Base-by-base conservation (phyloP, 1,140 invertebrate species). In the Lepidurus apus region DNA sequence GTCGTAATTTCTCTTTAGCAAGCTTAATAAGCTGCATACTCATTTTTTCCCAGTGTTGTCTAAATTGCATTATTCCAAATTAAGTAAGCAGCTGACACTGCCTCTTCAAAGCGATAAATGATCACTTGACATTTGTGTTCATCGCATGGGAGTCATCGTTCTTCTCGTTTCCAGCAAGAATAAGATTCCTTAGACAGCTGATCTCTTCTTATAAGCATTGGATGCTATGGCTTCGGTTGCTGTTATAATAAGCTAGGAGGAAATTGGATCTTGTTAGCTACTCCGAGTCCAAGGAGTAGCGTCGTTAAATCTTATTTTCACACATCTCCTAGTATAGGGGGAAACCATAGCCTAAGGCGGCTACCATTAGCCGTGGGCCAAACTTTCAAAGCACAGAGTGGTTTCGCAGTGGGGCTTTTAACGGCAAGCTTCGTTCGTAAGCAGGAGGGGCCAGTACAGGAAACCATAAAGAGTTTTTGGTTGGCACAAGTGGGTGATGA, bases 201-300 rank as follows among this genome's bases (percentile, higher is more conserved):
- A 4, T 34, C 34, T 34, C 53, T 21, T 21, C 53, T 65, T 21
- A 17, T 65, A 65, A 65, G 53, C 5, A 65, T 65, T 34, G 34
- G 53, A 13, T 65, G 21, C 21, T 65, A 65, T 65, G 53, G 53
- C 53, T 65, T 65, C 53, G 17, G 53, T 65, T 65, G 21, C 53
- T 13, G 17, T 13, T 17, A n/a, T 13, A 21, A 7, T n/a, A 65
- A 65, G 53, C 13, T 17, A 65, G 53, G 13, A 65, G 53, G 53
- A 65, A 65, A 65, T 65, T 65, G 53, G 53, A 65, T 65, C 53
- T 65, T 17, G 53, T 65, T 21, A 65, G 53, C 53, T 65, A 65
- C 21, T n/a, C 13, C 5, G 53, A 65, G 17, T 65, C 53, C 10
- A 47, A 10, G 13, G 53, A 65, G 7, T 65, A 65, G n/a, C 17